Evolutionary conservation across 2,797 vertebrate species (phyloP).

Genomic region (Tympanoctomys barrerae): DNA sequence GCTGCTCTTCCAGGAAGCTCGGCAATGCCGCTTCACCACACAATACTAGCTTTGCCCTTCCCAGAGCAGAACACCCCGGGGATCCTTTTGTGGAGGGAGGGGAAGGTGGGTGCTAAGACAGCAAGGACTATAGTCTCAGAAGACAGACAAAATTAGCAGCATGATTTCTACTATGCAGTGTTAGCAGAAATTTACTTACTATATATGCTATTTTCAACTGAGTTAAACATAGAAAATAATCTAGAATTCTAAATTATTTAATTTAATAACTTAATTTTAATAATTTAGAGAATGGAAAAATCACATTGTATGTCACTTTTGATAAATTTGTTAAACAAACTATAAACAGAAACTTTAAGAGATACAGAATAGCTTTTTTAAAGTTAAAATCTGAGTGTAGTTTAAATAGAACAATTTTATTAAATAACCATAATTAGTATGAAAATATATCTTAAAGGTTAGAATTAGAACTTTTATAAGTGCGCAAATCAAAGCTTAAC

Average conservation of each 20-base stretch:
- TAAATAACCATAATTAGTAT: constrained; percentile 81
- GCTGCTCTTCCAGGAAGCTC: not conserved
- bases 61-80: not conserved
- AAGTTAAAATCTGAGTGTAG: constrained; percentile 55
- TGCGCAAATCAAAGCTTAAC: constrained; percentile 65
- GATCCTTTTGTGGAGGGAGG: not conserved
- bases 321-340: constrained; percentile 48
- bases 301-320: constrained; percentile 21
- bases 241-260: not conserved
- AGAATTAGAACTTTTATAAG: constrained; percentile 74
- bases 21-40: not conserved
- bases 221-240: constrained; percentile 51
- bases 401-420: constrained; percentile 65
- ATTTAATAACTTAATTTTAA: not conserved
- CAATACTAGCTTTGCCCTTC: not conserved
- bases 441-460: constrained; percentile 77
- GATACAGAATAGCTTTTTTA: constrained; percentile 22
- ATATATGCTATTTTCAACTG: constrained; percentile 31
- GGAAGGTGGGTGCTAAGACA: not conserved
- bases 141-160: constrained; percentile 21
- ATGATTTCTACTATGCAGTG: not conserved
- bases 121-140: not conserved
- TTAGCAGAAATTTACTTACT: not conserved
- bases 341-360: constrained; percentile 58
- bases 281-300: constrained; percentile 42